Evolutionary conservation across 1,140 invertebrate genomes (phyloP).

Genomic region (Drosophila repletoides): DNA sequence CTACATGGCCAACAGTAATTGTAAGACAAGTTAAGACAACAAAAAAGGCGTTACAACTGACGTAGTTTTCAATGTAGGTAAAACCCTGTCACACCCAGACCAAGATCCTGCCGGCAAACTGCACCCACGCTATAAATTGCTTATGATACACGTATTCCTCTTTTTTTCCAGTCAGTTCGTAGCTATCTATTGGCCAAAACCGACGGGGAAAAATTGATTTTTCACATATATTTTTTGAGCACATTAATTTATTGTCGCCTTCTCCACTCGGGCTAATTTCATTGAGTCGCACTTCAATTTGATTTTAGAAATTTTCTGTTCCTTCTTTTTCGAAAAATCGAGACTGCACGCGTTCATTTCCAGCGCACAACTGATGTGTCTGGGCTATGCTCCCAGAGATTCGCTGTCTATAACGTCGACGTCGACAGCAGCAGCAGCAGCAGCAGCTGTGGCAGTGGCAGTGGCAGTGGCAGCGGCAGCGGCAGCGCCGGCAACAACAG

Average conservation of each 20-base stretch:
- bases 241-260: constrained; percentile 23
- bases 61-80: constrained; percentile 22
- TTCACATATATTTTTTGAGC: too few relatives aligned
- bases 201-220: too few relatives aligned
- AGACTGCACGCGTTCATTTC: constrained; percentile 71
- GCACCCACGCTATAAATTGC: constrained; percentile 63
- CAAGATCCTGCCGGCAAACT: constrained; percentile 14
- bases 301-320: constrained; percentile 15
- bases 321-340: constrained; percentile 30
- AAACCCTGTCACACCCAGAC: constrained; percentile 39
- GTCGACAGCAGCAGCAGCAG: constrained; percentile 19
- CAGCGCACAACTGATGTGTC: constrained; percentile 66
- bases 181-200: too few relatives aligned
- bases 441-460: constrained; percentile 5
- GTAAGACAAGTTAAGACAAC: constrained; percentile 69
- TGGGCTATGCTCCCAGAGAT: constrained; percentile 40
- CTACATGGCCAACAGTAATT: constrained; percentile 62
- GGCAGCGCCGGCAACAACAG: constrained; percentile 37
- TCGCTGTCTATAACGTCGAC: constrained; percentile 44
- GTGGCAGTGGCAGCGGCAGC: constrained; percentile 18
- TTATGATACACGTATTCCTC: constrained; percentile 40
- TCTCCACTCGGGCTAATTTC: constrained; percentile 42
- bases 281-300: constrained; percentile 20
- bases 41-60: constrained; percentile 16
- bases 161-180: too few relatives aligned